Conservation (phyloP, 2,113 vertebrate genomes). For the Formicarius rufipectus region DNA sequence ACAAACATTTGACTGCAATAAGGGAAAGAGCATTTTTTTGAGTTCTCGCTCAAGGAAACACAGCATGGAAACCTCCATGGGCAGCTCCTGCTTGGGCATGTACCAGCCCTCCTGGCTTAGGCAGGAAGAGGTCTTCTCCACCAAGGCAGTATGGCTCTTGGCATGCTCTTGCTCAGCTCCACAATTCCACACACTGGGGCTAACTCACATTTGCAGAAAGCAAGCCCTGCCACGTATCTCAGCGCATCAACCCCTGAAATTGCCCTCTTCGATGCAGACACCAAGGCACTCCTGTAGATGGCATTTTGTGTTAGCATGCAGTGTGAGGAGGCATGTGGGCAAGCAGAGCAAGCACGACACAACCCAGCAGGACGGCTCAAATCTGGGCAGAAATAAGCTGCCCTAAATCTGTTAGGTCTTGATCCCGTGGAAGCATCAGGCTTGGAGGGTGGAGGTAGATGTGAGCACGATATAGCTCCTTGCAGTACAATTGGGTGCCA, state of each 20-base stretch:
- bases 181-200: too few relatives aligned
- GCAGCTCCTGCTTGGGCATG: background rate
- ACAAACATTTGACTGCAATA: background rate
- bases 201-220: background rate
- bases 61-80: background rate
- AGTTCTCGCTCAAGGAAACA: background rate
- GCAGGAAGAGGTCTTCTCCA: background rate
- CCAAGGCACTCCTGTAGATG: background rate
- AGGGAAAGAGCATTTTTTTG: background rate
- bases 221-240: background rate
- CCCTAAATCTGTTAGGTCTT: background rate
- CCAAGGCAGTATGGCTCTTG: rapidly evolving
- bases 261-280: background rate
- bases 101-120: background rate
- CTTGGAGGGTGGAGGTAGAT: background rate
- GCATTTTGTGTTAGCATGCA: rapidly evolving
- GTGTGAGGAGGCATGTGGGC: background rate
- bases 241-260: background rate
- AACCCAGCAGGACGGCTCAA: background rate
- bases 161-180: background rate
- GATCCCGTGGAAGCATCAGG: background rate
- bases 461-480: background rate
- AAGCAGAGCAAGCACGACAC: background rate
- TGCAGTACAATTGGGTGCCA: background rate
- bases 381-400: background rate